These are phyloP conservation scores for Sceliomorpha sp. DNA, from an alignment of 2,888 invertebrate genomes.

Conservation along the genomic window DNA sequence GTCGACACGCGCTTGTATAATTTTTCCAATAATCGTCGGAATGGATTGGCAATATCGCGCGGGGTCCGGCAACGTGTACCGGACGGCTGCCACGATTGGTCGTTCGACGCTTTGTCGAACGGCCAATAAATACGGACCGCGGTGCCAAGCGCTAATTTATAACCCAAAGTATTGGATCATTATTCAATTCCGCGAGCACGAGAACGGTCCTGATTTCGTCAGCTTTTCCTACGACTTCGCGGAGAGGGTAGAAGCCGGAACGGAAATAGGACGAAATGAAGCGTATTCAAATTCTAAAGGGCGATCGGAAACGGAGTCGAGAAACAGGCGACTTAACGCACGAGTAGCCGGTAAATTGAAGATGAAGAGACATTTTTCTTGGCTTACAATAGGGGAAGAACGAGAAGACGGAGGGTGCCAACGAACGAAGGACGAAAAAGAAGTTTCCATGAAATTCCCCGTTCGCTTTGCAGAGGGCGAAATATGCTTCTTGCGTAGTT, in stretches of 20 bases:
- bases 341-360: conserved; percentile 54
- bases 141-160: conserved; percentile 60
- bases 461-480: conserved; percentile 69
- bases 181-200: conserved; percentile 62
- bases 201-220: background rate
- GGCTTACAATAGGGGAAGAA: conserved; percentile 29
- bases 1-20: conserved; percentile 21
- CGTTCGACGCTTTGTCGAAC: conserved; percentile 65
- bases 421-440: conserved; percentile 43
- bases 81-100: conserved; percentile 19
- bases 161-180: conserved; percentile 62
- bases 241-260: no score
- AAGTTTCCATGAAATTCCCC: conserved; percentile 71
- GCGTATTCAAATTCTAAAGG: conserved; percentile 1
- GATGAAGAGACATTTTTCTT: conserved; percentile 50
- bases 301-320: conserved; percentile 12
- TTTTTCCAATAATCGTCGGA: conserved; percentile 45
- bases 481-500: conserved; percentile 70
- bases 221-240: conserved; percentile 11
- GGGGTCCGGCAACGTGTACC: conserved; percentile 16
- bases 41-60: conserved; percentile 18
- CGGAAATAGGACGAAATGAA: background rate
- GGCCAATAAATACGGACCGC: conserved; percentile 63
- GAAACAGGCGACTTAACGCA: conserved; percentile 46
- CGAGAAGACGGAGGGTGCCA: conserved; percentile 37